Evolutionary conservation across 2,888 invertebrate species (phyloP).

Genomic region (Exocentrus adspersus): DNA sequence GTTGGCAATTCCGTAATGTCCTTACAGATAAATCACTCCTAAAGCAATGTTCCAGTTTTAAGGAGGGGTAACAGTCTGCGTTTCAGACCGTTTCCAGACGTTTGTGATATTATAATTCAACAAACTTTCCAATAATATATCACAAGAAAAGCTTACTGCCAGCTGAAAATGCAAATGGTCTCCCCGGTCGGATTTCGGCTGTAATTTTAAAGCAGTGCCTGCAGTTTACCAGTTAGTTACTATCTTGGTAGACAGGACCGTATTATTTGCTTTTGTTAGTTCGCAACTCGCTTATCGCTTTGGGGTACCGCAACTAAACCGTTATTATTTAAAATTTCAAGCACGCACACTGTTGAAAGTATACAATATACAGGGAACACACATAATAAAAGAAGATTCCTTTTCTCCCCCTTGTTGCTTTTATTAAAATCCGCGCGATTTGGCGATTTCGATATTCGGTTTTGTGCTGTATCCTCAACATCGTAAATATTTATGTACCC

Average conservation of each 20-base stretch:
- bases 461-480: too few relatives aligned
- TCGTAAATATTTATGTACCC: too few relatives aligned
- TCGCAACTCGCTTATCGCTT: too few relatives aligned
- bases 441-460: too few relatives aligned
- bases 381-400: too few relatives aligned
- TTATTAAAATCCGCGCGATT: too few relatives aligned
- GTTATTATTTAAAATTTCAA: too few relatives aligned
- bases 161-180: slow-evolving; percentile 16
- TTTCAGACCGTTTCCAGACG: neutral
- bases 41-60: neutral
- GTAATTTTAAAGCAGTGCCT: slow-evolving; percentile 11
- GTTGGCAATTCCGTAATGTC: neutral
- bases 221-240: neutral
- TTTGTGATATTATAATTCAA: slow-evolving; percentile 8
- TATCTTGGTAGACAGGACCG: neutral
- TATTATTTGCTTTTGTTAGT: neutral
- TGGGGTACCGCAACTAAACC: too few relatives aligned
- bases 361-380: too few relatives aligned
- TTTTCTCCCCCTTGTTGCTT: too few relatives aligned
- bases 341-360: too few relatives aligned
- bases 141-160: neutral
- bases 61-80: neutral
- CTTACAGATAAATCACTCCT: neutral
- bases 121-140: slow-evolving; percentile 12
- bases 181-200: slow-evolving; percentile 3